These are phyloP conservation scores for Caenorhabditis imperialis DNA, from an alignment of 2,888 invertebrate genomes.

Conservation along the genomic window DNA sequence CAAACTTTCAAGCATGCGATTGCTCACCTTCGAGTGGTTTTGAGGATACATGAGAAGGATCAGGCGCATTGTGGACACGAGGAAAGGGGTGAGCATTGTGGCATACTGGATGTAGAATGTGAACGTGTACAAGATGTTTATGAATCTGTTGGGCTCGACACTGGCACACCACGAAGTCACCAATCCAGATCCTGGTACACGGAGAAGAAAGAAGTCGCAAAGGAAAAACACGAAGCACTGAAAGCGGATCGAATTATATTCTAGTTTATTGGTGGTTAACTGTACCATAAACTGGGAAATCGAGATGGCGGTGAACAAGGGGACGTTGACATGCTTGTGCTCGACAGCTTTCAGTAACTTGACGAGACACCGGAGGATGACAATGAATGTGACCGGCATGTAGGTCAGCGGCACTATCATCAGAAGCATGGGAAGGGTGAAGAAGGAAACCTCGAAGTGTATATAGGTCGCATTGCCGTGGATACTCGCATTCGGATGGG, in stretches of 20 bases:
- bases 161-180: constrained; percentile 25
- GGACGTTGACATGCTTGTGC: constrained; percentile 6
- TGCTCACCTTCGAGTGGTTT: background rate
- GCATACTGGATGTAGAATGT: constrained; percentile 31
- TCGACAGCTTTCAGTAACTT: background rate
- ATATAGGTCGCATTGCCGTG: constrained; percentile 22
- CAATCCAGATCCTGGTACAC: constrained; percentile 14
- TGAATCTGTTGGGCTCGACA: constrained; percentile 5
- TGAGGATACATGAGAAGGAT: background rate
- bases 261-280: background rate
- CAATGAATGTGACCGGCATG: constrained; percentile 7
- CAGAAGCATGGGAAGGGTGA: constrained; percentile 20
- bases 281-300: constrained; percentile 25
- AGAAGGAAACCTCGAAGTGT: constrained; percentile 1
- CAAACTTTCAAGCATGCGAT: too few species aligned
- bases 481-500: too few species aligned
- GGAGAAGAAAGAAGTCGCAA: constrained; percentile 20
- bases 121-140: constrained; percentile 6
- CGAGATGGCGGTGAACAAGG: constrained; percentile 1
- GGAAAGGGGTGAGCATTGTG: constrained; percentile 16
- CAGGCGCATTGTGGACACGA: background rate
- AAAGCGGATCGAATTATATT: background rate
- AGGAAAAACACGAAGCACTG: constrained; percentile 26
- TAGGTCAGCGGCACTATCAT: constrained; percentile 16
- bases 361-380: constrained; percentile 6